Percentiles rank a stretch among this genome's conserved stretches.
phyloP scores from a whole-genome alignment of 2,797 vertebrate species.

The Petrocephalus sullivani region DNA sequence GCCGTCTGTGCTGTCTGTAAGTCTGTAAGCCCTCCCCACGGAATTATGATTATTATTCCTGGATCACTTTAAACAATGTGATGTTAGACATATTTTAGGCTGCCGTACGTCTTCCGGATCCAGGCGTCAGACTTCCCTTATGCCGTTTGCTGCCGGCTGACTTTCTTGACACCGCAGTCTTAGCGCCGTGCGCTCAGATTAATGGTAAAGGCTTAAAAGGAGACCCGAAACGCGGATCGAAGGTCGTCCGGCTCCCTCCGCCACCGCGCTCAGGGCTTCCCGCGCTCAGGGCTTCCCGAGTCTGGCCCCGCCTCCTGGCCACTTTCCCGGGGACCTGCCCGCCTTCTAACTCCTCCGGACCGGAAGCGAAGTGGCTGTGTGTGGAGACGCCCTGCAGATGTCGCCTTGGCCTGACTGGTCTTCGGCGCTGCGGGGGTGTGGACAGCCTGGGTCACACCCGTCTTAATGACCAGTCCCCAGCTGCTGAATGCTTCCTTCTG shows the following conservation, averaged over 20 bases:
- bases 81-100: not conserved
- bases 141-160: not conserved
- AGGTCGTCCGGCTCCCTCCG: not conserved
- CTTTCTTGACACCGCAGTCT: not conserved
- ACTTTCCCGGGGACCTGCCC: not conserved
- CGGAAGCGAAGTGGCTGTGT: not conserved
- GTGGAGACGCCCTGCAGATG: not conserved
- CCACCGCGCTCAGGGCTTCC: no score
- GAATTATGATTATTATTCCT: not conserved
- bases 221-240: not conserved
- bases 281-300: not conserved
- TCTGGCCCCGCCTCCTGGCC: not conserved
- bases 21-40: not conserved
- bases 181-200: not conserved
- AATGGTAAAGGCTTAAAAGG: not conserved
- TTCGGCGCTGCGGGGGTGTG: not conserved
- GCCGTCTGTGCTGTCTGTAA: not conserved
- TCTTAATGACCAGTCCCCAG: not conserved
- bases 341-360: not conserved
- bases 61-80: not conserved
- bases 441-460: not conserved
- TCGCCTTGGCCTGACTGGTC: not conserved
- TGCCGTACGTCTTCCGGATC: not conserved
- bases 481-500: not conserved
- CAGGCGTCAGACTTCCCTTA: not conserved